These are phyloP conservation scores for Marmota monax DNA, from an alignment of 2,113 vertebrate genomes.

Conservation along the genomic window DNA sequence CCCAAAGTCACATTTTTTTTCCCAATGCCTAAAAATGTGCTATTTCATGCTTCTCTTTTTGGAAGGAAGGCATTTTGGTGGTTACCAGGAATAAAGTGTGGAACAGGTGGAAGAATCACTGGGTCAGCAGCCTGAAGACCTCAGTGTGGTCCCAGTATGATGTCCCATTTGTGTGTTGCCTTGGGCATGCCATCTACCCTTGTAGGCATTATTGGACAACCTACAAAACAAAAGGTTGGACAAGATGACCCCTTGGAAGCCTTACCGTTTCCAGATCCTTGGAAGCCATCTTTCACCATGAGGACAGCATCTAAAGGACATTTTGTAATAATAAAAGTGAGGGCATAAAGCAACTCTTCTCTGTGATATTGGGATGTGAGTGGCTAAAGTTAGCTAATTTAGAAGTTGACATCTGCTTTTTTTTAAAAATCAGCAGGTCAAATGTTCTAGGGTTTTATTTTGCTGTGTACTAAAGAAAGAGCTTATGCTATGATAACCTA, in stretches of 20 bases:
- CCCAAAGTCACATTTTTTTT: not conserved
- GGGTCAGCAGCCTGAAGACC: not conserved
- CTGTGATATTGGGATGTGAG: not conserved
- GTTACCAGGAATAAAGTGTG: not conserved
- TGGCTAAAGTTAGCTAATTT: not conserved
- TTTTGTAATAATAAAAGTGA: not conserved
- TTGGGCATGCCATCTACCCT: not conserved
- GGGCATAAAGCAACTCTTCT: not conserved
- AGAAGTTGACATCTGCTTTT: constrained; percentile 26
- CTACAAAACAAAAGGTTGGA: not conserved
- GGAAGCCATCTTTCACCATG: constrained; percentile 13
- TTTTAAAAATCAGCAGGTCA: not conserved
- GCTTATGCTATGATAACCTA: not conserved
- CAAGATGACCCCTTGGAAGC: not conserved
- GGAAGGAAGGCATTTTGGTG: not conserved
- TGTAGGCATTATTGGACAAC: not conserved
- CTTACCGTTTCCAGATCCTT: not conserved
- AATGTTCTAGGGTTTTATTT: not conserved
- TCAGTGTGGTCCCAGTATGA: not conserved
- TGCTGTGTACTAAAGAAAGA: constrained; percentile 21
- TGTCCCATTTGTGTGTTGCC: not conserved
- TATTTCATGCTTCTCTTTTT: not conserved
- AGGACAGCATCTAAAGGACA: not conserved
- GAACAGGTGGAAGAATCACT: not conserved
- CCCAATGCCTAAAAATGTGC: not conserved